Base-by-base conservation (phyloP, 2,113 vertebrate genomes). In the Callocephalon fimbriatum region DNA sequence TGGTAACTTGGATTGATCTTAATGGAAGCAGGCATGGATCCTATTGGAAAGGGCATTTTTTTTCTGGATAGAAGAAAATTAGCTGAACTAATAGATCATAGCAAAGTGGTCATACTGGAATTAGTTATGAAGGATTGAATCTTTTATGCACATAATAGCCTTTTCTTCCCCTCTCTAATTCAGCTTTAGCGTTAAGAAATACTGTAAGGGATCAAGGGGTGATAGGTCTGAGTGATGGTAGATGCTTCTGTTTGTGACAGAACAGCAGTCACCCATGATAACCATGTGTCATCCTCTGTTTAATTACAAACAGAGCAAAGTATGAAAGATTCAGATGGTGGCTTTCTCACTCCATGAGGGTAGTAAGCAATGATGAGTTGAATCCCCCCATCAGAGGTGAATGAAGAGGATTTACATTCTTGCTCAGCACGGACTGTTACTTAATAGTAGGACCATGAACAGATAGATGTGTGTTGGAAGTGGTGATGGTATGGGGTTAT, bases 231-330 rank as follows among this genome's bases (percentile, higher is more conserved):
- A 27, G 72, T 56, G 59, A 56, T 78, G 42, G 71, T 88, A 32
- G 26, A 22, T 80, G 47, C 76, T 29, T 22, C 42, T 35, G 27
- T 48, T 26, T 35, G n/a, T 76, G 58, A 7, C 15, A 73, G 45
- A 15, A 2, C 17, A 61, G 38, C 37, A 27, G 26, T 53, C 62
- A 13, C 45, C 15, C 19, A 0, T 0, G 3, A 37, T 65, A 72
- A 71, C 79, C 13, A 9, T 31, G 65, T 73, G 53, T 35, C 32
- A 19, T 21, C 15, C 22, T 77, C 22, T 53, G 81, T 15, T 35
- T 40, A 37, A 2, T 20, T 42, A 15, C 37, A 14, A 20, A 2
- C 26, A 12, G 32, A 63, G 56, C 7, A 20, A 51, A 21, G 40
- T 74, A 37, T 45, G 68, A 29, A 53, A 72, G 68, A 27, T 72